A percentile compares a stretch with the other conserved stretches of the same genome.
These are phyloP conservation scores for Pentalonia nigronervosa DNA, from an alignment of 1,140 invertebrate species.

Conservation along the genomic window DNA sequence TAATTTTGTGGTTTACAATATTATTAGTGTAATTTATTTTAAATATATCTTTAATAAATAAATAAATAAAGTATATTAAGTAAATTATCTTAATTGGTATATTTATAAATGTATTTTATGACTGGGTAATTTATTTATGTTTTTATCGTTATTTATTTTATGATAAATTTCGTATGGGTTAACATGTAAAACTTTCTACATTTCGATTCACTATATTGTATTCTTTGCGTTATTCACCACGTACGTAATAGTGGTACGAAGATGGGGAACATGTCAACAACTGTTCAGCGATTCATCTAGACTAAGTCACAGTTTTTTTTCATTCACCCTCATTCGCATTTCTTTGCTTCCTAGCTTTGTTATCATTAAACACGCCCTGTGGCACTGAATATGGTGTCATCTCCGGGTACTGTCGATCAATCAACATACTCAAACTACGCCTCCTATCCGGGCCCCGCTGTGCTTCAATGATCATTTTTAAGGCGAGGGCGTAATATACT, in stretches of 20 bases:
- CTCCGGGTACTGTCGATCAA: constrained; percentile 50
- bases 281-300: constrained; percentile 40
- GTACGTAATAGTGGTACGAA: not conserved
- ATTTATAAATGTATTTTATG: not conserved
- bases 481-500: not conserved
- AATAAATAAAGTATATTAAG: not conserved
- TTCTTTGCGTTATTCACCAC: not conserved
- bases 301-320: not conserved
- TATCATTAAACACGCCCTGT: constrained; percentile 25
- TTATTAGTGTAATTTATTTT: not conserved
- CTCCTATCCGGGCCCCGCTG: not conserved
- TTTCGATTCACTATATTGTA: not conserved
- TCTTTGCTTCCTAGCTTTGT: constrained; percentile 26
- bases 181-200: not conserved
- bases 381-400: constrained; percentile 41
- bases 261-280: constrained; percentile 35
- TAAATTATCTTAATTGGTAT: not conserved
- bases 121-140: not conserved
- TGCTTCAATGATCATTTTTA: not conserved
- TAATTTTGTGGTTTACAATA: not conserved
- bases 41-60: not conserved
- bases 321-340: not conserved
- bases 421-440: constrained; percentile 43
- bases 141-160: not conserved
- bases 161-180: not conserved